Conservation (phyloP, 2,113 vertebrate genomes). For the Peucedramus taeniatus region DNA sequence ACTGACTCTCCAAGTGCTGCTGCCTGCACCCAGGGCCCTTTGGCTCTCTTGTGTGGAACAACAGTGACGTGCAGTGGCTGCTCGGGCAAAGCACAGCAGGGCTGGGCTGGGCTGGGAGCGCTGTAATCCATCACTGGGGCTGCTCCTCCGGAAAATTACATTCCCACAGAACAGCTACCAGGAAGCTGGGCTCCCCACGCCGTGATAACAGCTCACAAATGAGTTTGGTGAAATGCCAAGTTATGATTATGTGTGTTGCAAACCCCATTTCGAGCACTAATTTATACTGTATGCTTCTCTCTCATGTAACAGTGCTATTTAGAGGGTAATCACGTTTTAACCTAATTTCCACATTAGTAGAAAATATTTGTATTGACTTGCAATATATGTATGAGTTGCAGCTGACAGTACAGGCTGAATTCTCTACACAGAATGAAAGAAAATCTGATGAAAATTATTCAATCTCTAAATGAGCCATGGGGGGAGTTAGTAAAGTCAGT, state of each 20-base stretch:
- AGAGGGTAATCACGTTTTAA: not conserved
- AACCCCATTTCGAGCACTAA: not conserved
- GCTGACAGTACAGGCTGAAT: not conserved
- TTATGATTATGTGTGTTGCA: not conserved
- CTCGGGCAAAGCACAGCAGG: not conserved
- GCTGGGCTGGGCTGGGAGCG: not conserved
- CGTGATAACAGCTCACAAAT: not conserved
- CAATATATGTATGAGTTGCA: not conserved
- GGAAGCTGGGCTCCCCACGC: not conserved
- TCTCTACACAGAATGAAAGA: not conserved
- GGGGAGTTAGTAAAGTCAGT: not conserved
- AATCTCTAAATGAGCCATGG: not conserved
- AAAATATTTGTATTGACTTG: slow-evolving; percentile 16
- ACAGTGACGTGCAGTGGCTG: slow-evolving; percentile 47
- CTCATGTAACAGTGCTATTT: not conserved
- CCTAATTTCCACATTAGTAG: not conserved
- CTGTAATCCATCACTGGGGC: not conserved
- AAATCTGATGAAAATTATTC: not conserved
- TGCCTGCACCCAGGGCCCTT: not conserved
- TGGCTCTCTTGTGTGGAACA: not conserved
- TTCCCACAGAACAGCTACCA: not conserved
- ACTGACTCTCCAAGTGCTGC: not conserved
- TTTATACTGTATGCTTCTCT: not conserved
- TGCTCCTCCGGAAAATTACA: not conserved
- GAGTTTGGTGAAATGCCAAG: not conserved